Percentiles rank a stretch among this genome's conserved stretches.
phyloP scores from a whole-genome alignment of 2,888 invertebrate genomes.

The Trissolcus brochymenae region DNA sequence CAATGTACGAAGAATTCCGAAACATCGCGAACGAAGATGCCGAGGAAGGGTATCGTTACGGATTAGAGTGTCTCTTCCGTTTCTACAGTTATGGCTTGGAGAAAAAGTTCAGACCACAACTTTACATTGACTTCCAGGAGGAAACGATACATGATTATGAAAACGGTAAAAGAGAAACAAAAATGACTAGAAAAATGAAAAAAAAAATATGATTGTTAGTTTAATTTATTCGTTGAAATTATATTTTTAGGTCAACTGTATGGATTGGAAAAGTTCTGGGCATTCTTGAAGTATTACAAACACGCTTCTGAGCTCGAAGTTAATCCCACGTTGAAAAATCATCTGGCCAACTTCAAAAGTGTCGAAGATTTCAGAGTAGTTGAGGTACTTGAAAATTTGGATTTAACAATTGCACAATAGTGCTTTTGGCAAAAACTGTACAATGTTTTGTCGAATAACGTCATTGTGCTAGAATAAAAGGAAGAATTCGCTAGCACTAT shows the following conservation, averaged over 20 bases:
- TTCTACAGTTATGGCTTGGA: constrained; percentile 99
- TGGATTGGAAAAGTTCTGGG: constrained; percentile 99
- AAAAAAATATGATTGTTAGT: not conserved
- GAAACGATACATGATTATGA: constrained; percentile 94
- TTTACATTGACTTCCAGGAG: constrained; percentile 96
- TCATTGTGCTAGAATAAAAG: constrained; percentile 44
- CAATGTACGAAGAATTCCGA: constrained; percentile 98
- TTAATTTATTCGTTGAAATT: not conserved
- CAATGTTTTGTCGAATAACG: constrained; percentile 26
- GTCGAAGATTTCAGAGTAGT: constrained; percentile 93
- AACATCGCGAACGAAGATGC: constrained; percentile 96
- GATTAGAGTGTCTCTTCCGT: constrained; percentile 92
- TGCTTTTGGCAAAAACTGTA: constrained; percentile 32
- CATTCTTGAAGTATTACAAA: constrained; percentile 97
- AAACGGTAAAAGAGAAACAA: constrained; percentile 80
- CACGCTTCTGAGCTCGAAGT: constrained; percentile 86
- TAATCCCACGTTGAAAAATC: constrained; percentile 84
- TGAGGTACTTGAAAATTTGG: constrained; percentile 78
- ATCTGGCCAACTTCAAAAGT: constrained; percentile 87
- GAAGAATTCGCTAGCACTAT: constrained; percentile 47
- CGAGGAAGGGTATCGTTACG: constrained; percentile 90
- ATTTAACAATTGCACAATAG: constrained; percentile 31
- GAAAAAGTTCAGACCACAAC: constrained; percentile 94
- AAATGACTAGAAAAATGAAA: not conserved
- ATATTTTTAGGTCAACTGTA: constrained; percentile 89